Conservation (phyloP, 2,797 vertebrate genomes). For the Myotis daubentonii region DNA sequence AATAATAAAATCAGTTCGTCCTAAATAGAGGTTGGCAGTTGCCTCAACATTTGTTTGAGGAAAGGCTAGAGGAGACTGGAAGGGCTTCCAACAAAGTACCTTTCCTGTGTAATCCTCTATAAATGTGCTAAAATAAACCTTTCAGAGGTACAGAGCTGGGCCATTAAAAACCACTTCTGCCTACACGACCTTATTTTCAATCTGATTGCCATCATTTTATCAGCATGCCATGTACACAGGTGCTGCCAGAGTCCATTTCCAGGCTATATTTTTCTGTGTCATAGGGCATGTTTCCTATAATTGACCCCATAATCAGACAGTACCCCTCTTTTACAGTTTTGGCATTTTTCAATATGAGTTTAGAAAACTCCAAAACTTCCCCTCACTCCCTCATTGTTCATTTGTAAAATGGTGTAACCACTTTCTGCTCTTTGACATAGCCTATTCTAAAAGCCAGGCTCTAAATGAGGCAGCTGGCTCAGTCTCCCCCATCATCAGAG, state of each 20-base stretch:
- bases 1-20: background rate
- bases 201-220: conserved; percentile 1
- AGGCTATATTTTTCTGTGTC: background rate
- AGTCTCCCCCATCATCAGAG: background rate
- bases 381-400: background rate
- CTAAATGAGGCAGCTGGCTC: conserved; percentile 30
- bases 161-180: background rate
- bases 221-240: background rate
- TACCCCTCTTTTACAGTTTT: background rate
- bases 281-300: conserved; percentile 7
- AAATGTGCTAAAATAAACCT: background rate
- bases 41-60: background rate
- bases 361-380: background rate
- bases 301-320: background rate
- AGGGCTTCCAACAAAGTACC: background rate
- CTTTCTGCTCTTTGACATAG: conserved; percentile 19
- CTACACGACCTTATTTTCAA: background rate
- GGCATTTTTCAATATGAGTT: conserved; percentile 16
- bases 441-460: background rate
- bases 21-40: background rate
- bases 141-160: background rate
- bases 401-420: conserved; percentile 32
- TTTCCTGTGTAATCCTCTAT: background rate
- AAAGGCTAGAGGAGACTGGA: background rate
- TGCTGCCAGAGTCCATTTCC: background rate